Percentiles rank a stretch among this genome's conserved stretches.
These are phyloP conservation scores for Lagodon rhomboides DNA, from an alignment of 2,797 vertebrate species.

Conservation along the genomic window DNA sequence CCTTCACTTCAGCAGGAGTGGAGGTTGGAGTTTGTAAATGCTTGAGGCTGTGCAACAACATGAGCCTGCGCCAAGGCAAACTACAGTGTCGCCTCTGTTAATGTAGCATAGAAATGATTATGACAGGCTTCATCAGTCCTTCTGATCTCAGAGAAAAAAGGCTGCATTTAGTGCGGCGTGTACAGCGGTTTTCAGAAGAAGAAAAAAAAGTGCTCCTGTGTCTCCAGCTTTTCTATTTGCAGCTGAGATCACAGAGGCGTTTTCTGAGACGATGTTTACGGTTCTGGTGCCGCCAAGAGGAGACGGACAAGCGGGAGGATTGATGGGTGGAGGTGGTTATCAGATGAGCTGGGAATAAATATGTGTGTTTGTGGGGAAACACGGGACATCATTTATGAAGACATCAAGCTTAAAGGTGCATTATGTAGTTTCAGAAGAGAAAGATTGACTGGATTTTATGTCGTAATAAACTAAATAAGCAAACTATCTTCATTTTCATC, in stretches of 20 bases:
- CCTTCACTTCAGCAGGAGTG: slow-evolving; percentile 44
- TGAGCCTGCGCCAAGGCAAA: slow-evolving; percentile 70
- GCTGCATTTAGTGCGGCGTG: slow-evolving; percentile 68
- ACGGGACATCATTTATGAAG: background rate
- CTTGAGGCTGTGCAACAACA: slow-evolving; percentile 62
- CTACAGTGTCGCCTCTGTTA: slow-evolving; percentile 71
- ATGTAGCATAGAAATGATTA: slow-evolving; percentile 81
- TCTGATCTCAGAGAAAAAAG: slow-evolving; percentile 70
- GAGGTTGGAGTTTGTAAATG: slow-evolving; percentile 51
- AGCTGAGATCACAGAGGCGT: slow-evolving; percentile 57
- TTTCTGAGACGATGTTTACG: slow-evolving; percentile 63
- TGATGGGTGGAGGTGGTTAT: slow-evolving; percentile 39
- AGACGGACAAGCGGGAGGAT: slow-evolving; percentile 43
- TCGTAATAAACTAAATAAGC: no score
- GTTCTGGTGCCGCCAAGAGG: slow-evolving; percentile 42
- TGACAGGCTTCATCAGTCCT: slow-evolving; percentile 78
- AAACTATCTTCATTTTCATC: no score
- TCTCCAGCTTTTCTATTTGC: slow-evolving; percentile 74
- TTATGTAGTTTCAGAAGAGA: no score
- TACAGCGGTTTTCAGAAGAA: slow-evolving; percentile 47
- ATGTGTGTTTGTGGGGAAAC: slow-evolving; percentile 4
- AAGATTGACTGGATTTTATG: no score
- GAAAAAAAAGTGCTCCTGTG: slow-evolving; percentile 41
- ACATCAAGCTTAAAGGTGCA: slow-evolving; percentile 5
- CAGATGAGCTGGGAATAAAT: slow-evolving; percentile 31